These are phyloP conservation scores for Neocloeon triangulifer DNA, from an alignment of 1,140 invertebrate genomes.

Conservation along the genomic window DNA sequence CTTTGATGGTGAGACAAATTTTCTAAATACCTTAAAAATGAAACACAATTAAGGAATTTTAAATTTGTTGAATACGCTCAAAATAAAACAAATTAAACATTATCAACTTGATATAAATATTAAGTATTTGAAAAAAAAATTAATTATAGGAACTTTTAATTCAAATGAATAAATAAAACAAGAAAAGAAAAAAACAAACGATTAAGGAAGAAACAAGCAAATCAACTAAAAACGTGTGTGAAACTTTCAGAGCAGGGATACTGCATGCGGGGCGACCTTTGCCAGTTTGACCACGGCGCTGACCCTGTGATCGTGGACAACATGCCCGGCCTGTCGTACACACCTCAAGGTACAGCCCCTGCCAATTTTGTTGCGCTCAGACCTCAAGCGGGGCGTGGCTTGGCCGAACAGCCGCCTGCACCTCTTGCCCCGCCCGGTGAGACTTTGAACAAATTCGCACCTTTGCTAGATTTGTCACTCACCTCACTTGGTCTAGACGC, in stretches of 20 bases:
- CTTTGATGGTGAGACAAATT: constrained; percentile 34
- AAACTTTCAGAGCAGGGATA: constrained; percentile 74
- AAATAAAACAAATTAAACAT: no score
- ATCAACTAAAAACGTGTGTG: no score
- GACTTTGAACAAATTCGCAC: constrained; percentile 2
- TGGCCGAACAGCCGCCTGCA: no score
- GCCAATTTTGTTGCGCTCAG: background rate
- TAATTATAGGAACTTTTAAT: no score
- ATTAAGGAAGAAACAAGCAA: no score
- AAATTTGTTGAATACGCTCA: no score
- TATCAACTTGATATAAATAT: no score
- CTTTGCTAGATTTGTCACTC: constrained; percentile 4
- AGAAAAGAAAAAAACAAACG: no score
- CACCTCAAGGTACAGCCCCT: constrained; percentile 19
- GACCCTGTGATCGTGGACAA: constrained; percentile 88
- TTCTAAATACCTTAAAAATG: constrained; percentile 5
- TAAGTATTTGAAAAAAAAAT: no score
- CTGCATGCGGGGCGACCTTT: constrained; percentile 85
- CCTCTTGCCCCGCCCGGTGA: constrained; percentile 6
- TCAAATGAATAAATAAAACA: no score
- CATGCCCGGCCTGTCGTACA: constrained; percentile 33
- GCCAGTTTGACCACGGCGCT: constrained; percentile 83
- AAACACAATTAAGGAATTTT: no score
- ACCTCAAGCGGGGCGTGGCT: no score
- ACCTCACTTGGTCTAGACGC: background rate